phyloP scores from a whole-genome alignment of 1,140 invertebrate genomes.

The Papilio polytes region DNA sequence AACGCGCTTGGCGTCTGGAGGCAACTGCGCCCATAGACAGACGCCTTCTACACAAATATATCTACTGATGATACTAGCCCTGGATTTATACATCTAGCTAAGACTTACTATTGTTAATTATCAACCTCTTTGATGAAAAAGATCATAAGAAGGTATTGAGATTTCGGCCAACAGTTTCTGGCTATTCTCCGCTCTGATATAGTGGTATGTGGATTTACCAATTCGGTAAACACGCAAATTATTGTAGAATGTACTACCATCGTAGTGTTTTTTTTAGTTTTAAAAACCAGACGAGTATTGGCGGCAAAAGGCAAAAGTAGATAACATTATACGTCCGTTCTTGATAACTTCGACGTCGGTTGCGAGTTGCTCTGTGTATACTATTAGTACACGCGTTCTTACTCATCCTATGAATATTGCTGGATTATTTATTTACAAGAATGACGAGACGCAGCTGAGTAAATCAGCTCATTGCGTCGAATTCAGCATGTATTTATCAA shows the following conservation, averaged over 20 bases:
- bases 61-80: not conserved
- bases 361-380: not conserved
- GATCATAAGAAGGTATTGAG: not conserved
- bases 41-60: constrained; percentile 1
- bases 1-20: not conserved
- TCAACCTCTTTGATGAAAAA: too few species aligned
- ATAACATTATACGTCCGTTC: not conserved
- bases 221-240: not conserved
- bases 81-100: not conserved
- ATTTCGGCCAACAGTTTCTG: not conserved
- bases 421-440: constrained; percentile 3
- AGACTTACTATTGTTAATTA: not conserved
- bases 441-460: not conserved
- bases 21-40: constrained; percentile 5
- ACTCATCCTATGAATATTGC: constrained; percentile 6
- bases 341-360: not conserved
- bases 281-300: not conserved
- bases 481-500: not conserved
- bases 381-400: not conserved
- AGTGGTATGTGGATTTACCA: not conserved
- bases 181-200: too few species aligned
- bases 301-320: not conserved
- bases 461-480: not conserved
- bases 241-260: not conserved
- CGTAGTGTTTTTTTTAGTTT: not conserved